Evolutionary conservation across 2,888 invertebrate genomes (phyloP).

Genomic region (Noctua pronuba): DNA sequence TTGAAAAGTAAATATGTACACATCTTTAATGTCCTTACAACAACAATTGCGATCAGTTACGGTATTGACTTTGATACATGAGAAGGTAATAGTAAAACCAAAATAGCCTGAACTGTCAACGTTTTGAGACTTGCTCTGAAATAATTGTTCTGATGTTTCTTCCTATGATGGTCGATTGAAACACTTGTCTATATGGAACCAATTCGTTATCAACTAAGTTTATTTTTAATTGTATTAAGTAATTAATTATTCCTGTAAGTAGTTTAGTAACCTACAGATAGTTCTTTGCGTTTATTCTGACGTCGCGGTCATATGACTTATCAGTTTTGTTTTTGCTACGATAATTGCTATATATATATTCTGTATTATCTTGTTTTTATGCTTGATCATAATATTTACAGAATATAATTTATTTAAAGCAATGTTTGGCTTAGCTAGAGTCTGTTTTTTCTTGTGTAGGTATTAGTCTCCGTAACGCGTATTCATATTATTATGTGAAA

Average conservation of each 20-base stretch:
- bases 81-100: slow-evolving; percentile 65
- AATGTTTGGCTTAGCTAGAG: background rate
- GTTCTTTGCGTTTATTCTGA: background rate
- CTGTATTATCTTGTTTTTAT: slow-evolving; percentile 20
- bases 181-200: slow-evolving; percentile 57
- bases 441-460: background rate
- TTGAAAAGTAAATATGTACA: slow-evolving; percentile 57
- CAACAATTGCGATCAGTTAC: slow-evolving; percentile 67
- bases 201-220: slow-evolving; percentile 30
- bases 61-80: slow-evolving; percentile 68
- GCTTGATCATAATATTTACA: background rate
- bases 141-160: slow-evolving; percentile 21
- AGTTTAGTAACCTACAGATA: background rate
- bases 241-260: slow-evolving; percentile 32
- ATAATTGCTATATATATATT: slow-evolving; percentile 10
- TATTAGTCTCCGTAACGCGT: background rate
- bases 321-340: slow-evolving; percentile 37
- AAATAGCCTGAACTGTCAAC: slow-evolving; percentile 49
- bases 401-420: background rate
- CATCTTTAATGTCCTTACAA: slow-evolving; percentile 68
- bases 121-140: background rate
- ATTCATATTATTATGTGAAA: background rate
- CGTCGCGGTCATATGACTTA: slow-evolving; percentile 1
- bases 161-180: slow-evolving; percentile 35
- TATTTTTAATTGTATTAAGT: slow-evolving; percentile 31